These are phyloP conservation scores for Microcebus tavaratra DNA, from an alignment of 2,113 vertebrate species.

Conservation along the genomic window DNA sequence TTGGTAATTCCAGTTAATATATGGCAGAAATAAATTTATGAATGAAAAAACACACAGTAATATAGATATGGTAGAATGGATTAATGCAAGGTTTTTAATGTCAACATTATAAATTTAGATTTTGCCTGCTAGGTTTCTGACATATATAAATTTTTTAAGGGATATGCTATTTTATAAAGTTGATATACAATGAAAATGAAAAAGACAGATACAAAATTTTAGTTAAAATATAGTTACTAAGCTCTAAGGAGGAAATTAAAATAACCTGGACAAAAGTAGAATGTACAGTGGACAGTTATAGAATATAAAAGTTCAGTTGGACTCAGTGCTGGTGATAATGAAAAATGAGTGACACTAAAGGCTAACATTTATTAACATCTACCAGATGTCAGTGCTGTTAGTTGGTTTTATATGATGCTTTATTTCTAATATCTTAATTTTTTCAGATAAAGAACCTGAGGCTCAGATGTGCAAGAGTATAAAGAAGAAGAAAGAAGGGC, in stretches of 20 bases:
- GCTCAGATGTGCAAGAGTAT: neutral
- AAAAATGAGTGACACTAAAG: neutral
- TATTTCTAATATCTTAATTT: neutral
- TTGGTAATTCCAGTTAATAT: neutral
- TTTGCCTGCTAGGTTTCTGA: neutral
- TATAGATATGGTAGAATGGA: neutral
- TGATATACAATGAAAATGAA: neutral
- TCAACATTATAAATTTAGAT: neutral
- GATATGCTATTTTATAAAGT: neutral
- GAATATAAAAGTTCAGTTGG: neutral
- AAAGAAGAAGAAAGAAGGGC: neutral
- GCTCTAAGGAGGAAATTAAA: neutral
- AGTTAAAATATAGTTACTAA: neutral
- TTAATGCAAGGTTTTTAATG: neutral
- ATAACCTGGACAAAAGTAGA: neutral
- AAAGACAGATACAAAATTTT: neutral
- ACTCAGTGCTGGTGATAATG: neutral
- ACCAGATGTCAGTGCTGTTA: neutral
- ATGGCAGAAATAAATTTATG: neutral
- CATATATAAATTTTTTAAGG: neutral
- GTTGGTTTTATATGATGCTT: neutral
- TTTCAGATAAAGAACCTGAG: neutral
- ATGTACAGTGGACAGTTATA: neutral
- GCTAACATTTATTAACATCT: neutral
- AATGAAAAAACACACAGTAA: neutral